Evolutionary conservation across 2,888 invertebrate genomes (phyloP).

Genomic region (Rhorus exstirpatorius): DNA sequence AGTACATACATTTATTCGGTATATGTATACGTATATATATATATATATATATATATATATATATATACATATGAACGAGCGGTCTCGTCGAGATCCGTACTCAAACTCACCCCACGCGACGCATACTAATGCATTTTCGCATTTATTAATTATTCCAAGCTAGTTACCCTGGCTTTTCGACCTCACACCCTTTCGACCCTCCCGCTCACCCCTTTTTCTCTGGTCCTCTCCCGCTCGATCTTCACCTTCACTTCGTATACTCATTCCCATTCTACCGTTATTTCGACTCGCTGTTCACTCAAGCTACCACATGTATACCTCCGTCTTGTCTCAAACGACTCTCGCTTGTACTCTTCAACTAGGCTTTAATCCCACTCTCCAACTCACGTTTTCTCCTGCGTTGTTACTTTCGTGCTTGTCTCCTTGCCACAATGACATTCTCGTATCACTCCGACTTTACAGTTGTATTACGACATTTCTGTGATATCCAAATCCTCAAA

Average conservation of each 20-base stretch:
- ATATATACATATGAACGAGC: constrained; percentile 38
- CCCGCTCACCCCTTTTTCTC: constrained; percentile 35
- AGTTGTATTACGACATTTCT: constrained; percentile 25
- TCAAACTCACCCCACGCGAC: constrained; percentile 76
- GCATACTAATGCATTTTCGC: constrained; percentile 83
- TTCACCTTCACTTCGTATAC: constrained; percentile 40
- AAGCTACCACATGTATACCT: constrained; percentile 31
- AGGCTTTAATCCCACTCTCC: constrained; percentile 4
- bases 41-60: constrained; percentile 29
- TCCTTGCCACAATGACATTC: constrained; percentile 33
- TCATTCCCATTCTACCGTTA: constrained; percentile 39
- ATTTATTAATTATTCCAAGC: constrained; percentile 82
- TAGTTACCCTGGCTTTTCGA: constrained; percentile 77
- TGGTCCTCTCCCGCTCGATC: constrained; percentile 39
- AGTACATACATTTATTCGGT: no score
- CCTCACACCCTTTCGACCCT: constrained; percentile 67
- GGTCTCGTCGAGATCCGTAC: constrained; percentile 67
- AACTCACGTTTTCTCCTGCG: constrained; percentile 15
- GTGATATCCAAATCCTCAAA: not conserved
- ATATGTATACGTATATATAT: no score
- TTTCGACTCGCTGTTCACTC: constrained; percentile 40
- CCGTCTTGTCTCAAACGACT: constrained; percentile 48
- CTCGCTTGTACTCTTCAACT: constrained; percentile 28
- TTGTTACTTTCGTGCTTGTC: constrained; percentile 8
- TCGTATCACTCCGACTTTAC: constrained; percentile 24